Conservation (phyloP, 2,113 vertebrate genomes). For the Acrocephalus arundinaceus region DNA sequence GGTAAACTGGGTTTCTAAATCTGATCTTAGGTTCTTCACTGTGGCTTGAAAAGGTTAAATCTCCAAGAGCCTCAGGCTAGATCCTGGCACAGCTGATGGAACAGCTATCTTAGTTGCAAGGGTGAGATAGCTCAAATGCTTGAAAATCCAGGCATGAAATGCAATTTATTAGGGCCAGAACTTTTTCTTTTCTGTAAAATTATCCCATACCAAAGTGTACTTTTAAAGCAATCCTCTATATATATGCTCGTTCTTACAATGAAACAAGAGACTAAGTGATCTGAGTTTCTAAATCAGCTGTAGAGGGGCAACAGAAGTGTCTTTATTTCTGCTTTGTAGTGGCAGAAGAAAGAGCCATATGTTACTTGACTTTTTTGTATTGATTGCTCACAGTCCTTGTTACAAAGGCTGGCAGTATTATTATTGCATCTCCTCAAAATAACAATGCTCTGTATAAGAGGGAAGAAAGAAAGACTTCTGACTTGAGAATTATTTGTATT, state of each 20-base stretch:
- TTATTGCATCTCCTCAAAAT: slow-evolving; percentile 7
- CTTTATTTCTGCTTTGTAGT: slow-evolving; percentile 39
- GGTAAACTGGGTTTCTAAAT: background rate
- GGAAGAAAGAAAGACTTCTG: background rate
- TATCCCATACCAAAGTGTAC: background rate
- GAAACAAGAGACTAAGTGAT: background rate
- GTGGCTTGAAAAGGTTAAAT: slow-evolving; percentile 21
- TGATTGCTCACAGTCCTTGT: slow-evolving; percentile 17
- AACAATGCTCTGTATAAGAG: background rate
- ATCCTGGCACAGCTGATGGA: slow-evolving; percentile 24
- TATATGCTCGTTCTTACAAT: background rate
- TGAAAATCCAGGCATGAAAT: slow-evolving; percentile 56
- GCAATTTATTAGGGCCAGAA: slow-evolving; percentile 25
- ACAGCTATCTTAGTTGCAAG: slow-evolving; percentile 29
- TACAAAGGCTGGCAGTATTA: slow-evolving; percentile 21
- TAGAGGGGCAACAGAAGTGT: background rate
- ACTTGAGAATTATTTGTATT: slow-evolving; percentile 29
- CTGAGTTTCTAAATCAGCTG: background rate
- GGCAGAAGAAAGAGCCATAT: slow-evolving; percentile 19
- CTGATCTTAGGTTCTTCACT: background rate
- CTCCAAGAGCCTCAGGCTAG: background rate
- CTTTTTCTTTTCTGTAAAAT: slow-evolving; percentile 12
- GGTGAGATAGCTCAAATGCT: slow-evolving; percentile 35
- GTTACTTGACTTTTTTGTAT: background rate
- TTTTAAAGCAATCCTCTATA: background rate